Conservation (phyloP, 2,113 vertebrate genomes). For the Epinephelus lanceolatus region DNA sequence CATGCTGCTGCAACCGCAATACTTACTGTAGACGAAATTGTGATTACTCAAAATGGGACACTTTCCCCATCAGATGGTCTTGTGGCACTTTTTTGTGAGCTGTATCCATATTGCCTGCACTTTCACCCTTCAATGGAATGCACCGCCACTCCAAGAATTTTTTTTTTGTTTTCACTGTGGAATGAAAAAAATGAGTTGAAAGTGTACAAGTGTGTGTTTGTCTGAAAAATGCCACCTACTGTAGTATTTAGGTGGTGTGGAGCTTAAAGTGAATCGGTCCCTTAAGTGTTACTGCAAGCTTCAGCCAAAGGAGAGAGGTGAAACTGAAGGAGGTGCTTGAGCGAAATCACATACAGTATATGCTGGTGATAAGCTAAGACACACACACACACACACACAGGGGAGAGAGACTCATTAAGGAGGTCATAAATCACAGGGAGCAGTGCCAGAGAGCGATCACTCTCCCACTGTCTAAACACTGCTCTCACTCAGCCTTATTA, state of each 20-base stretch:
- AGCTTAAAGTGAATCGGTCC: slow-evolving; percentile 30
- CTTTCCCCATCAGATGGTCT: background rate
- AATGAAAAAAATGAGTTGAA: background rate
- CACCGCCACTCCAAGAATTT: background rate
- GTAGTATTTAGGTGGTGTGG: slow-evolving; percentile 11
- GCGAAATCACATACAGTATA: slow-evolving; percentile 58
- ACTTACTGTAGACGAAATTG: background rate
- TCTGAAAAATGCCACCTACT: slow-evolving; percentile 40
- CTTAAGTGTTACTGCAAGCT: slow-evolving; percentile 52
- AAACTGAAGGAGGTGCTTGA: slow-evolving; percentile 72
- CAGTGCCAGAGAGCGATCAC: slow-evolving; percentile 72
- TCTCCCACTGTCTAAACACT: slow-evolving; percentile 79
- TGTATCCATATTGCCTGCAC: background rate
- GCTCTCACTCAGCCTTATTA: slow-evolving; percentile 76
- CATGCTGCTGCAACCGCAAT: background rate
- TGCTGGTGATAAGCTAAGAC: slow-evolving; percentile 59
- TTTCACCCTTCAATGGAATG: slow-evolving; percentile 14
- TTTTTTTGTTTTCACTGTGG: background rate
- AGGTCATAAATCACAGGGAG: slow-evolving; percentile 78
- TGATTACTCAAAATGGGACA: slow-evolving; percentile 23
- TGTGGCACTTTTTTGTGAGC: background rate
- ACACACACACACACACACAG: slow-evolving; percentile 38
- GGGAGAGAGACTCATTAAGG: slow-evolving; percentile 75
- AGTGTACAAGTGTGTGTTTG: slow-evolving; percentile 15
- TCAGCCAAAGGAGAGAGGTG: slow-evolving; percentile 66